Evolutionary conservation across 92 coral and sea anemone species (phyloP), one percentile per base, ranked within the genome.

Genomic region (Siderastrea radians): DNA sequence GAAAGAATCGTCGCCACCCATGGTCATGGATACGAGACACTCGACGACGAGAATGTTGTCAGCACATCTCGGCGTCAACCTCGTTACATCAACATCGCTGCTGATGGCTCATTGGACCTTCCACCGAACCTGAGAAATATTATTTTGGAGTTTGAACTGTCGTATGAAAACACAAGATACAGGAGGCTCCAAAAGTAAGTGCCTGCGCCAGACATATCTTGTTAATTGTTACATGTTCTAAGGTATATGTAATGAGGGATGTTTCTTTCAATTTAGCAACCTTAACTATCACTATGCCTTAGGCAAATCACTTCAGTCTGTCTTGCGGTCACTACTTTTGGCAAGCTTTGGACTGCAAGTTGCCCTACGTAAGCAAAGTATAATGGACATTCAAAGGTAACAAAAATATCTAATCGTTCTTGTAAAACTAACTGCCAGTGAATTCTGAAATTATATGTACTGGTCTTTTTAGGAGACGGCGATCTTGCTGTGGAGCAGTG

Each of bases 131-230:
- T 81, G n/a, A 52, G 68, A 67, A 11, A 54, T 8, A 81, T 70
- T 2, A 52, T 81, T 51, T 7, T 48, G 38, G 77, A 81, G 52
- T 81, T 81, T 58, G 86, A 81, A 47, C 66, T 52, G 53, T 7
- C 68, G 13, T 81, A 81, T 12, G 86, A 81, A 49, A 81, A 81
- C 77, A 68, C 77, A 2, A 15, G 77, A 3, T 81, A 81, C 76
- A 81, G 15, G 43, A 43, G 65, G 53, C 86, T 81, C 15, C 53
- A 45, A 11, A 10, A 19, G 66, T 61, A 60, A 58, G 10, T 58
- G 38, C 38, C 38, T 26, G 0, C 38, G 38, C 38, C 38, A 0
- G 38, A 26, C 38, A 26, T 5, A 26, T 26, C 38, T 26, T 26
- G 0, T 26, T 26, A 26, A 26, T 26, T 26, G 38, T 26, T 26